Evolutionary conservation across 2,888 invertebrate genomes (phyloP).

Genomic region (Eristalis intricaria): DNA sequence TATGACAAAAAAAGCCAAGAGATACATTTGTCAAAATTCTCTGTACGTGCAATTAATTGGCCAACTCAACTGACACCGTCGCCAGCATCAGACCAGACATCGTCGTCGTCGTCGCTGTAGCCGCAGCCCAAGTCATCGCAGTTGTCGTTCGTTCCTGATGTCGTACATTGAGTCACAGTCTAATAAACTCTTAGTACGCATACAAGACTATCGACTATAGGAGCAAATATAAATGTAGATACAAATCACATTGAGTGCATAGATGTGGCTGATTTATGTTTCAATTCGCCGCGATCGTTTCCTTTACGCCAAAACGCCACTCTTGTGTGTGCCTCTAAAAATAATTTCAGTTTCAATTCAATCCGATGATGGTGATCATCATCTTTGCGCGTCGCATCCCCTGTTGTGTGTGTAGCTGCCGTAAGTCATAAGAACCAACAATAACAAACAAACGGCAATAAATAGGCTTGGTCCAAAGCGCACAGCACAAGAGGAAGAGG

Average conservation of each 20-base stretch:
- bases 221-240: neutral
- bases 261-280: slow-evolving; percentile 53
- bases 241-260: slow-evolving; percentile 36
- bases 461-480: slow-evolving; percentile 20
- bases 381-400: neutral
- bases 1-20: neutral
- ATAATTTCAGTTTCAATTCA: slow-evolving; percentile 53
- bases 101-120: slow-evolving; percentile 4
- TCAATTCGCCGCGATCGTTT: slow-evolving; percentile 38
- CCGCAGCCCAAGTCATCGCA: slow-evolving; percentile 2
- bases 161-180: slow-evolving; percentile 63
- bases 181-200: slow-evolving; percentile 63
- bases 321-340: slow-evolving; percentile 37
- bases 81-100: slow-evolving; percentile 49
- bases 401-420: neutral
- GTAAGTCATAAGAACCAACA: slow-evolving; percentile 39
- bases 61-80: slow-evolving; percentile 60
- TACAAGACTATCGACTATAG: slow-evolving; percentile 14
- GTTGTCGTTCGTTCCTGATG: slow-evolving; percentile 16
- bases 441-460: slow-evolving; percentile 42
- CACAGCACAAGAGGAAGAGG: slow-evolving; percentile 26
- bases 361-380: slow-evolving; percentile 19
- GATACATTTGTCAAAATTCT: slow-evolving; percentile 47
- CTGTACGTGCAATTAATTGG: slow-evolving; percentile 62
- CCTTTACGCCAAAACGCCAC: slow-evolving; percentile 34